Percentiles rank a stretch among this genome's conserved stretches.
Evolutionary conservation across 2,113 vertebrate species (phyloP).

Genomic region (Neofelis nebulosa): DNA sequence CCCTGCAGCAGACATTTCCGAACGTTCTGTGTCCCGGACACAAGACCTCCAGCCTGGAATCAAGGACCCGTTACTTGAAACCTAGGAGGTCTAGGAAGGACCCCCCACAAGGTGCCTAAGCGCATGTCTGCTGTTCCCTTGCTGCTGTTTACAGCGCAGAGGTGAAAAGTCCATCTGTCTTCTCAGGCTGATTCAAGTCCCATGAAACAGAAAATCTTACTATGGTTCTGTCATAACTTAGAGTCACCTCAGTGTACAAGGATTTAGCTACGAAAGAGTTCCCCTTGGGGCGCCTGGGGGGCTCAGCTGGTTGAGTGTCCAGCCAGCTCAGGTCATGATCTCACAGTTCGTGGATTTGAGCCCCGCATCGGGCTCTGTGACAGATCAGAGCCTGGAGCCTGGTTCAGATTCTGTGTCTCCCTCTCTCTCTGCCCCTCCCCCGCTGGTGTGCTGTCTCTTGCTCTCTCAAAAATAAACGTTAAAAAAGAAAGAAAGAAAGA

Average conservation of each 20-base stretch:
- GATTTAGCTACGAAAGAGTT: background rate
- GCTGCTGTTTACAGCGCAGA: background rate
- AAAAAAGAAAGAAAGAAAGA: too few relatives aligned
- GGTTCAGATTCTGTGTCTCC: too few relatives aligned
- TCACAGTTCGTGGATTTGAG: too few relatives aligned
- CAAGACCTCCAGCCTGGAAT: background rate
- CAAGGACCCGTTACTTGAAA: background rate
- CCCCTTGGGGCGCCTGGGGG: too few relatives aligned
- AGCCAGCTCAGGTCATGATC: too few relatives aligned
- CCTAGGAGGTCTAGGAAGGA: background rate
- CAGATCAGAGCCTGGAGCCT: too few relatives aligned
- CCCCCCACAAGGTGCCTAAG: background rate
- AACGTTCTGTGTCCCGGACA: background rate
- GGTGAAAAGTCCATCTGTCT: background rate
- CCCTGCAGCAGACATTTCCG: background rate
- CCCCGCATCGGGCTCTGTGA: too few relatives aligned
- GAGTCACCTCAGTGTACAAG: background rate
- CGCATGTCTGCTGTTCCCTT: background rate
- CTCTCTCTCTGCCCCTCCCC: too few relatives aligned
- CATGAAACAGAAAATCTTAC: background rate
- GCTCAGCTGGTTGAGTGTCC: too few relatives aligned
- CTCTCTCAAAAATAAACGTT: too few relatives aligned
- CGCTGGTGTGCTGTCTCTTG: accelerated
- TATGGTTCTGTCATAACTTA: background rate
- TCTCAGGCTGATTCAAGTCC: background rate